phyloP scores from a whole-genome alignment of 1,140 invertebrate species.

The roundworm (Caenorhabditis elegans) region WBcel235 BX284605.5:15010001-15010500 shows the following conservation, averaged over 20 bases:
- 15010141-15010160: slow-evolving; percentile 46
- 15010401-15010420: slow-evolving; percentile 45
- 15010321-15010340: slow-evolving; percentile 58
- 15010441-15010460: slow-evolving; percentile 60
- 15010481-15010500: slow-evolving; percentile 60
- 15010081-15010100: slow-evolving; percentile 54
- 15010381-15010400: slow-evolving; percentile 41
- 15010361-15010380: background rate
- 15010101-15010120: slow-evolving; percentile 66
- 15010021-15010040: slow-evolving; percentile 56
- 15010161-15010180: background rate
- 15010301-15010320: slow-evolving; percentile 52
- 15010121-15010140: slow-evolving; percentile 56
- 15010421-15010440: slow-evolving; percentile 51
- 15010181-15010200: slow-evolving; percentile 50
- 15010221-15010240: slow-evolving; percentile 86
- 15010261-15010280: slow-evolving; percentile 76
- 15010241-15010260: slow-evolving; percentile 88
- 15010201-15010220: slow-evolving; percentile 79
- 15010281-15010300: slow-evolving; percentile 46
- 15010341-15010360: slow-evolving; percentile 38
- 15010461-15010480: slow-evolving; percentile 58
- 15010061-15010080: slow-evolving; percentile 48
- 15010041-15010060: slow-evolving; percentile 63
- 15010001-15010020: too few species aligned